Evolutionary conservation across 2,888 invertebrate species (phyloP).

Genomic region (Allacma fusca): DNA sequence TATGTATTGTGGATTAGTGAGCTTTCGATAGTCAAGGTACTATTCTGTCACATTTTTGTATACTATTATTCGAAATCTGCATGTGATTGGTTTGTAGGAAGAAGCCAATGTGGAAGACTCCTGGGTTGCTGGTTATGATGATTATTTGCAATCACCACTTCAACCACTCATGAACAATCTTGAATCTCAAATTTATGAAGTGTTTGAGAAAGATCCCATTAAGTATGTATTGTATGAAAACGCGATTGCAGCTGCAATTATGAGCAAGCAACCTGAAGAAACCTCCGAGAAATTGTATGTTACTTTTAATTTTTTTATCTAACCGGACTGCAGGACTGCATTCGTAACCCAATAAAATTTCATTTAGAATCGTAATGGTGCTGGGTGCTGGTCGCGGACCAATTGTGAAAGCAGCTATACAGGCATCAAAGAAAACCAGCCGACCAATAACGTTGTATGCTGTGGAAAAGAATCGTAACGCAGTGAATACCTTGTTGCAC

Average conservation of each 20-base stretch:
- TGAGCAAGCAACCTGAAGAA: constrained; percentile 68
- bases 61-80: background rate
- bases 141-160: constrained; percentile 86
- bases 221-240: constrained; percentile 90
- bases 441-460: constrained; percentile 85
- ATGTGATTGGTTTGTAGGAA: constrained; percentile 27
- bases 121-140: constrained; percentile 79
- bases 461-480: constrained; percentile 98
- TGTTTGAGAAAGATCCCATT: constrained; percentile 96
- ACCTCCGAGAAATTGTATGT: constrained; percentile 69
- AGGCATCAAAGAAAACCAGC: constrained; percentile 67
- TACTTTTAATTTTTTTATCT: background rate
- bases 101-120: constrained; percentile 32
- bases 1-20: too few species aligned
- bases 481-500: constrained; percentile 75
- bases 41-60: too few species aligned
- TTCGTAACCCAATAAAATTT: too few species aligned
- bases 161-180: constrained; percentile 96
- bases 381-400: constrained; percentile 96
- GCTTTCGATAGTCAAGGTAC: too few species aligned
- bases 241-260: constrained; percentile 80
- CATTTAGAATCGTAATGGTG: constrained; percentile 81
- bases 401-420: constrained; percentile 81
- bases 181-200: constrained; percentile 94
- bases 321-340: too few species aligned